phyloP scores from a whole-genome alignment of 2,888 invertebrate species.

The Lasioglossum villosulum region DNA sequence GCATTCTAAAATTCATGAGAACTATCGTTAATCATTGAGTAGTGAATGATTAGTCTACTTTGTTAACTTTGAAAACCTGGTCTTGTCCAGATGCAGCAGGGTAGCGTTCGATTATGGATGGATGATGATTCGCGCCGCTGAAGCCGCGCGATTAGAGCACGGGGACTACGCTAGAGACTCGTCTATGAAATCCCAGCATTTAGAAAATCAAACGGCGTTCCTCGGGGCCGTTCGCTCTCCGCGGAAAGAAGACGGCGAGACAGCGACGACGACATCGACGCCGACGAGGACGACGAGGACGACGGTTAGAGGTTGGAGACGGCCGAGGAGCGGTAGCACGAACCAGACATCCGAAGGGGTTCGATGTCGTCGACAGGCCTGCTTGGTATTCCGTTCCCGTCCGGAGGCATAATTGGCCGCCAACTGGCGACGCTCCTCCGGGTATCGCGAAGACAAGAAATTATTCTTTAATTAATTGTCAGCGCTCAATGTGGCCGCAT shows the following conservation, averaged over 20 bases:
- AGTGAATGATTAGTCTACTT: too few relatives aligned
- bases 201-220: not conserved
- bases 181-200: not conserved
- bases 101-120: too few relatives aligned
- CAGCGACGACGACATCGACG: not conserved
- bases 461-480: conserved; percentile 85
- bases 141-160: not conserved
- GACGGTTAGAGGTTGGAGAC: conserved; percentile 28
- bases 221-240: not conserved
- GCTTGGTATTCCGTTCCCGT: conserved; percentile 83
- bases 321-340: conserved; percentile 37
- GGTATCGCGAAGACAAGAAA: conserved; percentile 83
- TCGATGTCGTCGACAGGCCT: conserved; percentile 72
- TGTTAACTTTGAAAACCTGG: too few relatives aligned
- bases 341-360: conserved; percentile 50
- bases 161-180: not conserved
- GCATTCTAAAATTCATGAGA: too few relatives aligned
- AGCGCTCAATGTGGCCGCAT: conserved; percentile 77
- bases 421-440: conserved; percentile 81
- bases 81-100: too few relatives aligned
- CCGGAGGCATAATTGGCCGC: conserved; percentile 83
- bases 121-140: not conserved
- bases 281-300: conserved; percentile 5
- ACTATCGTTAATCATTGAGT: too few relatives aligned
- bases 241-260: not conserved